Evolutionary conservation across 2,797 vertebrate genomes (phyloP), one percentile per base, ranked within the genome.

Genomic region (Gymnoscopelus braueri): DNA sequence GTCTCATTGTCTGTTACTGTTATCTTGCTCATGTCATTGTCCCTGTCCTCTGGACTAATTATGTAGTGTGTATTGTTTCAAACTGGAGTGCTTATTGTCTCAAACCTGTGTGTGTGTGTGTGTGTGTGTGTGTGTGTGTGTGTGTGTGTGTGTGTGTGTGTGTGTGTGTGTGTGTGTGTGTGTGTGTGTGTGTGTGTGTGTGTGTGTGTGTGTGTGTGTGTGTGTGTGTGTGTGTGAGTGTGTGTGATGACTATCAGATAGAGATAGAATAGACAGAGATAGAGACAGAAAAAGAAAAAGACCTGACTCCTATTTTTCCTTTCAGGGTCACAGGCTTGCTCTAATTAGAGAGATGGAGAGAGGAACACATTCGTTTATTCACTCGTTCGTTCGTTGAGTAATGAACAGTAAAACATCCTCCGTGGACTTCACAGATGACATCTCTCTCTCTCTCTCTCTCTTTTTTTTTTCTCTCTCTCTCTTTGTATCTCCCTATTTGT

Each of bases 301-400:
- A 84, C 92, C 89, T 91, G 90, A 93, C 90, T 93, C 85, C 76
- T 92, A 79, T 83, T 84, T 93, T 94, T 90, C 82, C 75, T 77
- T 93, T 93, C 87, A 89, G 82, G 84, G 87, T 71, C 84, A 75
- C 77, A 35, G 81, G 79, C 73, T 89, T 77, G 74, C 83, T 87
- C 84, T 89, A 90, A 91, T 91, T 83, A 87, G 79, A 78, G 68
- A 88, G 82, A 83, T 75, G 55, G 71, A 71, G 85, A 75, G 77
- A 80, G 63, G 73, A 77, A 79, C 54, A 69, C 75, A 76, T 84
- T 89, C 86, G 86, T 84, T 90, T 89, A 87, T 81, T 77, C 88
- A 67, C 85, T 85, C 84, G 47, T 55, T 24, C 19, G 35, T 48
- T 65, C 62, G 85, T 90, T 90, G 88, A 87, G 85, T 91, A 91